Evolutionary conservation across 1,140 invertebrate species (phyloP), one percentile per base, ranked within the genome.

Genomic region (Panagrolaimus sp.): DNA sequence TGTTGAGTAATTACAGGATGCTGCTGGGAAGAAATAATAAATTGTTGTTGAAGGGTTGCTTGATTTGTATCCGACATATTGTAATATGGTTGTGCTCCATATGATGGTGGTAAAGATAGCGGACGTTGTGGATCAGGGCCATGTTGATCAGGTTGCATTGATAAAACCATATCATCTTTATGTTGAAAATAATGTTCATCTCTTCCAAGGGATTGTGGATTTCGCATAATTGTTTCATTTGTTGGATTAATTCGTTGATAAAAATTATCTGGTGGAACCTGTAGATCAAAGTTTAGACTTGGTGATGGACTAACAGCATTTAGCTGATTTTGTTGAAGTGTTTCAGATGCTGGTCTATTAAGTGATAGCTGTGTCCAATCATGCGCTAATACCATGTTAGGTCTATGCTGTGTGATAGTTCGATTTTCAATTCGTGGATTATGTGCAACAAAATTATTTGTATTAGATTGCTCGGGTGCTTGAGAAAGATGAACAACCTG

Each of bases 101-200:
- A 58, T 3, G 52, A 58, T 26, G 52, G 52, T 38, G 32, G 32
- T n/a, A 58, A 26, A 26, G 52, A 58, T 21, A 58, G 3, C 1
- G 52, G 52, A 21, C 52, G 52, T 58, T 58, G 52, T 28, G 28
- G 15, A 28, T 48, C 21, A 4, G 21, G 10, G n/a, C 21, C 10
- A 58, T 58, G 52, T 17, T 28, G 21, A 26, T 58, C 21, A 28
- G 52, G 28, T 28, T 26, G 21, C 28, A 21, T 28, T 6, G 52
- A 12, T 14, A 58, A 17, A 8, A n/a, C 52, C 10, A 58, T n/a
- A 58, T 58, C 52, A 58, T 58, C 52, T 28, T 58, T 58, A 58
- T 58, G 52, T 58, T 58, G 48, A 17, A 21, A 28, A 24, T 58
- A 6, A 58, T 58, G 52, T 4, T 58, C 21, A 1, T 14, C 17